Evolutionary conservation across 2,888 invertebrate species (phyloP).

Genomic region (Ptycholaimellus sp.): DNA sequence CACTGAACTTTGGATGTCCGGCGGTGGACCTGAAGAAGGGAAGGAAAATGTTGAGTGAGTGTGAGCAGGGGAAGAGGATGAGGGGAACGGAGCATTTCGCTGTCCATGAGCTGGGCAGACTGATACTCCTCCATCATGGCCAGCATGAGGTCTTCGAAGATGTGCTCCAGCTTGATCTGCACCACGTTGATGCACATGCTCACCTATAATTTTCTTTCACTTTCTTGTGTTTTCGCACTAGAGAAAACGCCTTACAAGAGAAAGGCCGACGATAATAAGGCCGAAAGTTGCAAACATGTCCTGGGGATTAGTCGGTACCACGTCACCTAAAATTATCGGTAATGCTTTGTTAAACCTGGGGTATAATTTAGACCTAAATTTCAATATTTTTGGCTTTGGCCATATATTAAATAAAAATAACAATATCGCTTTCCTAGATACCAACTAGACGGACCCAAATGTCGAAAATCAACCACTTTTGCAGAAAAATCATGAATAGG

Average conservation of each 20-base stretch:
- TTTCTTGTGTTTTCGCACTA: too few species aligned
- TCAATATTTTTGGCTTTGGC: background rate
- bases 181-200: conserved; percentile 19
- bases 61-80: too few species aligned
- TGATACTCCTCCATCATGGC: conserved; percentile 20
- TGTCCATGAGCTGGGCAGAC: background rate
- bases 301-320: conserved; percentile 21
- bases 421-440: too few species aligned
- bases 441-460: too few species aligned
- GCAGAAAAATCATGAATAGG: too few species aligned
- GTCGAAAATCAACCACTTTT: too few species aligned
- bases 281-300: conserved; percentile 22
- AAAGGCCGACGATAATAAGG: conserved; percentile 22
- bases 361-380: background rate
- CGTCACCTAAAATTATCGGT: conserved; percentile 20
- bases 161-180: conserved; percentile 8
- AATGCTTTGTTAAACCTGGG: background rate
- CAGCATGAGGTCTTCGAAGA: conserved; percentile 13
- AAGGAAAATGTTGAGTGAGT: too few species aligned
- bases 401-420: too few species aligned
- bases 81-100: background rate
- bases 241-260: too few species aligned
- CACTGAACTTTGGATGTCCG: conserved; percentile 1
- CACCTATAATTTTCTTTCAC: too few species aligned
- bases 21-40: too few species aligned